These are phyloP conservation scores for Eilema sororculum DNA, from an alignment of 2,888 invertebrate species.

Conservation along the genomic window DNA sequence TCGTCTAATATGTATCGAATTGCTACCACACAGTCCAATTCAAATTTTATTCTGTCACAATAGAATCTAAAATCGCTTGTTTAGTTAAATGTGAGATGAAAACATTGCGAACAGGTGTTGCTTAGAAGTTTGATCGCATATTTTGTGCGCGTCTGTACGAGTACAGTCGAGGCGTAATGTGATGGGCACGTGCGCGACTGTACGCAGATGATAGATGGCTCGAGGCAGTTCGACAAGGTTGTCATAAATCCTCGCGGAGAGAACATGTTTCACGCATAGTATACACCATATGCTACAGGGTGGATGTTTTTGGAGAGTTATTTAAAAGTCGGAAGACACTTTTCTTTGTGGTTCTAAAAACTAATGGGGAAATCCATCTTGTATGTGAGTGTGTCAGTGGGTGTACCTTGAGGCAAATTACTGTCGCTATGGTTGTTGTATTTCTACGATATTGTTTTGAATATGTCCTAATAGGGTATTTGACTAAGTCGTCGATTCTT, in stretches of 20 bases:
- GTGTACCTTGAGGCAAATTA: no score
- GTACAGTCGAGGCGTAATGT: conserved; percentile 10
- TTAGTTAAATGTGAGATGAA: conserved; percentile 1
- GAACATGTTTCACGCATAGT: neutral
- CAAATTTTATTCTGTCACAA: neutral
- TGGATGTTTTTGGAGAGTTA: neutral
- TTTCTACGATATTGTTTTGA: no score
- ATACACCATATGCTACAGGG: neutral
- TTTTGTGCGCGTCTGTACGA: conserved; percentile 15
- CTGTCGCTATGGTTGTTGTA: no score
- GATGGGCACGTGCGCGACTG: conserved; percentile 23
- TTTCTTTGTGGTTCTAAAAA: neutral
- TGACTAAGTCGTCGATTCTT: no score
- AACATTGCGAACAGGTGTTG: conserved; percentile 23
- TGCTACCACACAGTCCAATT: conserved; percentile 38
- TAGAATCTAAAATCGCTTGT: conserved; percentile 21
- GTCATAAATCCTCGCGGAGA: neutral
- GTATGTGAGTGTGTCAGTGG: no score
- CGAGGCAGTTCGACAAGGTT: neutral
- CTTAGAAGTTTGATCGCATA: conserved; percentile 31
- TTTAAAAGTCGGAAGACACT: neutral
- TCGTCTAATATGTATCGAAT: conserved; percentile 34
- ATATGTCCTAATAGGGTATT: no score
- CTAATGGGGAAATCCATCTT: neutral
- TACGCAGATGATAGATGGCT: neutral